These are phyloP conservation scores for Harpalus rufipes DNA, from an alignment of 2,888 invertebrate species.

Conservation along the genomic window DNA sequence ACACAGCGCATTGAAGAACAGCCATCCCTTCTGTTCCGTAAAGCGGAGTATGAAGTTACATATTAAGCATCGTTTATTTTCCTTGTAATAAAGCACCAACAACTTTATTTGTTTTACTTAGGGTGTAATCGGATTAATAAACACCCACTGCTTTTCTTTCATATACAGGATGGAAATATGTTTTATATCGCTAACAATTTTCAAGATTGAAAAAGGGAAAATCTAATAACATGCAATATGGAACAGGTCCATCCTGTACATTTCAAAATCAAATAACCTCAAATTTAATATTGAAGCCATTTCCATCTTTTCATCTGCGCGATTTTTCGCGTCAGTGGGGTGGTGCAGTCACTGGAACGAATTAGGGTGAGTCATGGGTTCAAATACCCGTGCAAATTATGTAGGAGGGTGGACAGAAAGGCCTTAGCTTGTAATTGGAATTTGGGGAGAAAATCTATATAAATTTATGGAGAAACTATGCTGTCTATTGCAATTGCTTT, in stretches of 20 bases:
- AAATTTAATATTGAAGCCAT: no score
- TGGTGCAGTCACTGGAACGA: not conserved
- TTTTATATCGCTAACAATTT: no score
- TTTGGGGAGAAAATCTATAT: not conserved
- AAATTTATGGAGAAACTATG: not conserved
- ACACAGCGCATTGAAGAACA: no score
- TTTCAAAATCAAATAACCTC: no score
- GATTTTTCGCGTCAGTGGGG: no score
- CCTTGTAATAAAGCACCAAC: not conserved
- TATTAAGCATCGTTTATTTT: not conserved
- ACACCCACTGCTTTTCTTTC: not conserved
- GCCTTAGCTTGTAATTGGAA: not conserved
- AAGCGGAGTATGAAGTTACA: not conserved
- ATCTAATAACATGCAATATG: no score
- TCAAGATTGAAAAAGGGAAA: no score
- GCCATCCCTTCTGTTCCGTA: no score
- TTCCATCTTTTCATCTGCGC: no score
- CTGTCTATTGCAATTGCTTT: not conserved
- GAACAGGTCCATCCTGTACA: no score
- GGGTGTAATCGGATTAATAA: not conserved
- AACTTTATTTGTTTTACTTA: not conserved
- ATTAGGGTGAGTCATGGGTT: conserved; percentile 38
- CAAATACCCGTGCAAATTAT: conserved; percentile 37
- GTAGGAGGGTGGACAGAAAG: not conserved
- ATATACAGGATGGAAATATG: not conserved